phyloP scores from a whole-genome alignment of 2,113 vertebrate genomes.

The Prolemur simus region DNA sequence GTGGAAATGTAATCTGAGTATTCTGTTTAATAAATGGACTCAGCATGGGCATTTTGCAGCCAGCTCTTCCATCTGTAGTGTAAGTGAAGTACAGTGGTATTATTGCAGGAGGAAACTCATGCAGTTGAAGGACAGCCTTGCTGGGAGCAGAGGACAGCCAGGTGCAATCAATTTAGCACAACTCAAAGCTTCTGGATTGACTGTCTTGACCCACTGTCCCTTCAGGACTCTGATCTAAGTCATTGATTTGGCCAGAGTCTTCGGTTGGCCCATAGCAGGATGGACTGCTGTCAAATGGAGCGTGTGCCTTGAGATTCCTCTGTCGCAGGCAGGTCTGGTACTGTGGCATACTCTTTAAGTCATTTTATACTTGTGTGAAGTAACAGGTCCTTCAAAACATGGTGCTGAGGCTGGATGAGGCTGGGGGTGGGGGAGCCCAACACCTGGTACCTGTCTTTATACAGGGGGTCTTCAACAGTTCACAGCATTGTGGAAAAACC shows the following conservation, averaged over 20 bases:
- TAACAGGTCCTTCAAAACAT: background rate
- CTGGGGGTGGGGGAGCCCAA: no score
- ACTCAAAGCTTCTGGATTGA: constrained; percentile 65
- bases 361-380: background rate
- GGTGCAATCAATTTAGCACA: constrained; percentile 77
- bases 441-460: no score
- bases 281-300: background rate
- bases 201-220: background rate
- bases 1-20: constrained; percentile 75
- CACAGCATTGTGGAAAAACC: background rate
- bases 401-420: no score
- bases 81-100: constrained; percentile 49
- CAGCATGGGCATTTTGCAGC: constrained; percentile 79
- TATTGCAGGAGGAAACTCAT: constrained; percentile 64
- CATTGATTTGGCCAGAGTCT: rapidly evolving
- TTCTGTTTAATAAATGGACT: constrained; percentile 78
- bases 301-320: background rate
- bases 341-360: background rate
- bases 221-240: background rate
- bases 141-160: background rate
- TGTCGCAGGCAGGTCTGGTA: background rate
- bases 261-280: background rate
- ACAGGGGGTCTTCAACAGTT: background rate
- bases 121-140: constrained; percentile 74
- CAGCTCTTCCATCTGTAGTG: constrained; percentile 69